These are phyloP conservation scores for Buathra laborator DNA, from an alignment of 2,888 invertebrate genomes.

Conservation along the genomic window DNA sequence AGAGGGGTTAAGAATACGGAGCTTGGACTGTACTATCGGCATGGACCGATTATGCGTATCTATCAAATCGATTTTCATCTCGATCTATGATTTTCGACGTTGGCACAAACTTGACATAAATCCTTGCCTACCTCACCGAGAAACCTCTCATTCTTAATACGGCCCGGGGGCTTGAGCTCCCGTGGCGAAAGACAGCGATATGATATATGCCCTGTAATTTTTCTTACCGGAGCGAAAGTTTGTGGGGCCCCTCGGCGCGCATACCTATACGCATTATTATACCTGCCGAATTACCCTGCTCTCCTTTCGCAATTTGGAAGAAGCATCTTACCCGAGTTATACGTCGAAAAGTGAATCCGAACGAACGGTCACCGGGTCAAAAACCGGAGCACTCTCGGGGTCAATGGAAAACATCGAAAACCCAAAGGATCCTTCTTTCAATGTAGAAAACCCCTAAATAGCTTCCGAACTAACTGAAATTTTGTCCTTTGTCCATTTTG, in stretches of 20 bases:
- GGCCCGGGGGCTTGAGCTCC: conserved; percentile 70
- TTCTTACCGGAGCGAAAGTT: conserved; percentile 81
- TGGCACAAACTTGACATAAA: conserved; percentile 62
- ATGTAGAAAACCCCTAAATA: background rate
- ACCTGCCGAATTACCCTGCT: conserved; percentile 65
- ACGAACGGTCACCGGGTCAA: conserved; percentile 70
- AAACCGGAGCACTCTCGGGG: conserved; percentile 72
- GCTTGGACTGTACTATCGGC: conserved; percentile 32
- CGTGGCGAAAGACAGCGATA: conserved; percentile 69
- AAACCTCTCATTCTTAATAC: conserved; percentile 65
- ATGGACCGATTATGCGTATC: conserved; percentile 17
- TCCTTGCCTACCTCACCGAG: conserved; percentile 25
- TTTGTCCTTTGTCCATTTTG: conserved; percentile 14
- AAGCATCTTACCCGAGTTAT: conserved; percentile 68
- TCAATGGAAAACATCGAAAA: conserved; percentile 1
- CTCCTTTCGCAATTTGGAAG: conserved; percentile 73
- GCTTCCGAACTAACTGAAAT: conserved; percentile 35
- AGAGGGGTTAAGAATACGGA: background rate
- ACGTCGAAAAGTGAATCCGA: conserved; percentile 66
- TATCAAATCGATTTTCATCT: conserved; percentile 64
- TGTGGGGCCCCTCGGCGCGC: conserved; percentile 46
- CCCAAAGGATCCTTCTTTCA: background rate
- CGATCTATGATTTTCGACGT: conserved; percentile 62
- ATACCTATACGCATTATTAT: conserved; percentile 60
- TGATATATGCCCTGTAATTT: conserved; percentile 81